These are phyloP conservation scores for Theristicus caerulescens DNA, from an alignment of 2,113 vertebrate genomes.

Conservation along the genomic window DNA sequence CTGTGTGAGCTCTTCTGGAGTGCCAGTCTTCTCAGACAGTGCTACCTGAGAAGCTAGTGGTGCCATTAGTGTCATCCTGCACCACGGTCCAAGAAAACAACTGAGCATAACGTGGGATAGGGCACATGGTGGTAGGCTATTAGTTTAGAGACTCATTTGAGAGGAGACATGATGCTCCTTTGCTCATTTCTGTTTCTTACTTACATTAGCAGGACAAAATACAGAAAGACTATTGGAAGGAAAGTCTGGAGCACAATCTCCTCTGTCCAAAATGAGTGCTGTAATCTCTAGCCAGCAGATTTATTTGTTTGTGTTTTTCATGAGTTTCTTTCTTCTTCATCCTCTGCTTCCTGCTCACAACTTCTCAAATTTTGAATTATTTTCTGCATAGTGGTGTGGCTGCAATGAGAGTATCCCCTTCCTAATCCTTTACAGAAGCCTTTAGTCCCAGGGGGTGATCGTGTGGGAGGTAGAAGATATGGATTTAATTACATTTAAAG, in stretches of 20 bases:
- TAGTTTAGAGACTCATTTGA: neutral
- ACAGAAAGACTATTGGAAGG: neutral
- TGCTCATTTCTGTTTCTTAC: neutral
- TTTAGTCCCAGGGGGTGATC: slow-evolving; percentile 18
- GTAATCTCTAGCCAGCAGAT: slow-evolving; percentile 17
- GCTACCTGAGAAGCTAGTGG: neutral
- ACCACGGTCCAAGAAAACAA: neutral
- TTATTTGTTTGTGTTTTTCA: slow-evolving; percentile 57
- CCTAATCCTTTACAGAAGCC: slow-evolving; percentile 49
- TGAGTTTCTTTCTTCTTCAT: slow-evolving; percentile 30
- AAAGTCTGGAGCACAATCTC: neutral
- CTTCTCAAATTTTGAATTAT: slow-evolving; percentile 43
- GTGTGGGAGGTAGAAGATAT: slow-evolving; percentile 40
- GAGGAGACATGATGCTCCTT: neutral
- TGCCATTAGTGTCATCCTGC: neutral
- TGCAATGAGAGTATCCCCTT: slow-evolving; percentile 37
- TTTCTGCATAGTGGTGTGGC: neutral
- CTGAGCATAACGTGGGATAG: neutral
- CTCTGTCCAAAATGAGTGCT: neutral
- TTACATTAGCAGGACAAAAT: neutral
- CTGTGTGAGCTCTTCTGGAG: neutral
- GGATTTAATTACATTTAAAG: slow-evolving; percentile 58
- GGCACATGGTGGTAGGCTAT: neutral
- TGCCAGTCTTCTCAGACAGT: neutral
- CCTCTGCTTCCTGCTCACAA: slow-evolving; percentile 42